Evolutionary conservation across 2,888 invertebrate species (phyloP).

Genomic region (Punctoribates punctum): DNA sequence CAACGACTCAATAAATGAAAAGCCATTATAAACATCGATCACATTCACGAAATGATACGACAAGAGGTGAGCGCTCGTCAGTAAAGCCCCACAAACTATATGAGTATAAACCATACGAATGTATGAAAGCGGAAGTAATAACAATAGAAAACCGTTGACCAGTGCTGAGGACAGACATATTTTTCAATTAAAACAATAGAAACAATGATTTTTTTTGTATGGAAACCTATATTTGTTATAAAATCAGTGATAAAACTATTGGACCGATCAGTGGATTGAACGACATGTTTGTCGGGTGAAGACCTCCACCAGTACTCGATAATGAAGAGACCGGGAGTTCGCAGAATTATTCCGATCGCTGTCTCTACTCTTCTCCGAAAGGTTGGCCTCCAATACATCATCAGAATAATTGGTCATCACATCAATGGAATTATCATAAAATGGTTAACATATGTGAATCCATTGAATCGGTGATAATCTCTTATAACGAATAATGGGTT

Average conservation of each 20-base stretch:
- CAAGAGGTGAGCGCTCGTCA: conserved; percentile 55
- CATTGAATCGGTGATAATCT: too few species aligned
- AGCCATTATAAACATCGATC: conserved; percentile 49
- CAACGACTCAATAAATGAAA: conserved; percentile 49
- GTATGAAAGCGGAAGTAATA: conserved; percentile 56
- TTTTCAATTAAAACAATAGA: neutral
- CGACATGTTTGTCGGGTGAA: conserved; percentile 49
- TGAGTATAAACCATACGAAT: conserved; percentile 58
- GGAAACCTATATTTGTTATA: conserved; percentile 53
- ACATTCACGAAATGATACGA: conserved; percentile 55
- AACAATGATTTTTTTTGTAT: neutral
- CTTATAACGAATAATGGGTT: too few species aligned
- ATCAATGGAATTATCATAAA: too few species aligned
- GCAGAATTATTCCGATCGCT: conserved; percentile 53
- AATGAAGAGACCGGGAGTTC: conserved; percentile 56
- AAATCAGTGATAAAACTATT: conserved; percentile 51
- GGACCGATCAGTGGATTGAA: conserved; percentile 46
- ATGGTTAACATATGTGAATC: too few species aligned
- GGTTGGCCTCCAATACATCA: conserved; percentile 32
- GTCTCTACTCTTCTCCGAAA: conserved; percentile 44
- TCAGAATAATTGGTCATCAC: too few species aligned
- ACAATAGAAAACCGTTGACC: conserved; percentile 55
- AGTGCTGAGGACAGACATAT: conserved; percentile 54
- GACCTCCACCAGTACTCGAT: conserved; percentile 56
- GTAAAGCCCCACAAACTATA: conserved; percentile 54